Percentiles rank a stretch among this genome's conserved stretches.
These are phyloP conservation scores for Syngnathus acus DNA, from an alignment of 2,797 vertebrate genomes.

Conservation along the genomic window DNA sequence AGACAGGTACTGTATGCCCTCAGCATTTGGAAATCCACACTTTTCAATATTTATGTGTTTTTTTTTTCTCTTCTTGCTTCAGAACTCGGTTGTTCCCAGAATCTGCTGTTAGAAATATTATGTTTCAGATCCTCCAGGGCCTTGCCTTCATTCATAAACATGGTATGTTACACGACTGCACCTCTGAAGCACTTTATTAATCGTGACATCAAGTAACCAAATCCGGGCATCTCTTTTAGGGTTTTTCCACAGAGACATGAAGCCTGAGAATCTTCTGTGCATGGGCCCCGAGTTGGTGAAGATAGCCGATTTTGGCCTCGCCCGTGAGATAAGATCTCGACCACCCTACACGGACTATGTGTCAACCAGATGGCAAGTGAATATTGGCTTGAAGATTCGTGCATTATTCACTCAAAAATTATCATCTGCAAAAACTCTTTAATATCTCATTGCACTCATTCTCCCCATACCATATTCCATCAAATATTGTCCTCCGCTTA, in stretches of 20 bases:
- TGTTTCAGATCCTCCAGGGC: conserved; percentile 98
- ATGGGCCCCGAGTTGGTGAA: conserved; percentile 97
- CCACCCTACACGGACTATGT: conserved; percentile 98
- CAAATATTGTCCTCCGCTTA: too few relatives aligned
- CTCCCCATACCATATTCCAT: too few relatives aligned
- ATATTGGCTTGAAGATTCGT: not conserved
- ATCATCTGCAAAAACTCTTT: too few relatives aligned
- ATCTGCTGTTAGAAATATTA: conserved; percentile 95
- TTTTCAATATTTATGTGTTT: not conserved
- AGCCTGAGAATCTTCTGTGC: conserved; percentile 96
- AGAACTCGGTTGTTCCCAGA: conserved; percentile 96
- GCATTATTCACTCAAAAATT: not conserved
- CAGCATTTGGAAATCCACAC: not conserved
- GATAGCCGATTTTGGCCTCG: conserved; percentile 96
- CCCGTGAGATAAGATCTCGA: conserved; percentile 88
- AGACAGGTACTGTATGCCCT: conserved; percentile 76
- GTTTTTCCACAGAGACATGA: conserved; percentile 97
- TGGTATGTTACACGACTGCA: conserved; percentile 35
- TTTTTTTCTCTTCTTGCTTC: conserved; percentile 46
- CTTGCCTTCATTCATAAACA: conserved; percentile 93
- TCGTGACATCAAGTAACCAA: not conserved
- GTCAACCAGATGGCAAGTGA: conserved; percentile 87
- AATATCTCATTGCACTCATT: too few relatives aligned
- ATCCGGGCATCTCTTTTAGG: conserved; percentile 60
- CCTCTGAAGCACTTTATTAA: not conserved